phyloP scores from a whole-genome alignment of 92 coral and sea anemone genomes.

The Meandrina meandrites region DNA sequence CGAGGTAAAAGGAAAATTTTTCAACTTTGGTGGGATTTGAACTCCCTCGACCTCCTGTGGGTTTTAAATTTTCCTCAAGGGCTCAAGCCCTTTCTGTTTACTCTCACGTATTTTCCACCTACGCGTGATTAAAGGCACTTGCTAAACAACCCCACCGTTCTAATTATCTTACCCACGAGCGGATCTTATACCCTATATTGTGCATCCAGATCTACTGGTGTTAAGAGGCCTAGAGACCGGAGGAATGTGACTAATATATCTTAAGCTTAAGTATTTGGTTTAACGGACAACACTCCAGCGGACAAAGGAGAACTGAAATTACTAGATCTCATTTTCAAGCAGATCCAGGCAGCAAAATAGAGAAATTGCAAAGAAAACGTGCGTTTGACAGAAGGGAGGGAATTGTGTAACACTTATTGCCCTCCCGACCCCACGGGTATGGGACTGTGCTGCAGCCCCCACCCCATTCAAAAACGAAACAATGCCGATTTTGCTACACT shows the following conservation, averaged over 20 bases:
- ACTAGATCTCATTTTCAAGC: background rate
- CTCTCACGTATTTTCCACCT: conserved; percentile 8
- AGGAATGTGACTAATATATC: background rate
- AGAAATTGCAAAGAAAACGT: background rate
- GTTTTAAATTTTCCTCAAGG: background rate
- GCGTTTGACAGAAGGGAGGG: background rate
- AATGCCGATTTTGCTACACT: background rate
- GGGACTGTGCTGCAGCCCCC: too few relatives aligned
- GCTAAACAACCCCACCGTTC: background rate
- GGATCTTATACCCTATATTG: background rate
- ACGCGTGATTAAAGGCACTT: background rate
- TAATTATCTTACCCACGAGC: background rate
- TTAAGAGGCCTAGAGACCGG: background rate
- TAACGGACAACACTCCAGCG: background rate
- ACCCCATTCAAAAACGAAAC: too few relatives aligned
- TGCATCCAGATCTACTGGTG: background rate
- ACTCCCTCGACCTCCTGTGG: conserved; percentile 2
- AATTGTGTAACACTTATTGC: background rate
- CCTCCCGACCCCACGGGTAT: background rate
- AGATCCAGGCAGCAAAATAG: background rate
- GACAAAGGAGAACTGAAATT: background rate
- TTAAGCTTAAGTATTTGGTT: background rate
- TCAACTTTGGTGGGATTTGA: background rate
- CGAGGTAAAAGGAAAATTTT: background rate
- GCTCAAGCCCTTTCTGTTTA: background rate